Evolutionary conservation across 1,140 invertebrate species (phyloP), one percentile per base, ranked within the genome.

Genomic region (Drosophila persimilis): DNA sequence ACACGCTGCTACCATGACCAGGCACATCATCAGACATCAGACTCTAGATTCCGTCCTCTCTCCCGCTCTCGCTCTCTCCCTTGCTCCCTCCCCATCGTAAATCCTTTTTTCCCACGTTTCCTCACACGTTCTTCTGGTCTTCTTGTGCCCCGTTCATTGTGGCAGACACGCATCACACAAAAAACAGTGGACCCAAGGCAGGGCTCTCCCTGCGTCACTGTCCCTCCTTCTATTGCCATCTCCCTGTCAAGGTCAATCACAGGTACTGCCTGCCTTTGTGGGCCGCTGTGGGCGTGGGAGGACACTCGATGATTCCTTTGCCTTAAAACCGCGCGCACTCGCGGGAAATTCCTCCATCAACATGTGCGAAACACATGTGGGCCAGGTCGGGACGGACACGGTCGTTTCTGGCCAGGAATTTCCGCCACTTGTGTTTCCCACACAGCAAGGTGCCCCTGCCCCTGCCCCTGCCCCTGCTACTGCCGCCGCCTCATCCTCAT

Each of bases 21-120:
- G 73, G 80, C 69, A 77, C 81, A 59, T 77, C 81, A 86, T 73
- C 67, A 57, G 24, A 39, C 44, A 86, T 73, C 67, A 57, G 24
- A 39, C 44, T 41, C 55, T 60, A 69, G 45, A 53, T 50, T 55
- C 51, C 35, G 15, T 53, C 53, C 53, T 26, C 24, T 4, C 24
- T 26, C 24, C 5, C 5, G 3, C 4, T 26, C 24, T 26, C 3
- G 3, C 4, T 26, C 24, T 26, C 47, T 15, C 15, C 15, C 15
- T 15, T 15, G 22, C 53, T 59, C 53, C 22, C 48, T 59, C 53
- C 58, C 44, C 63, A 51, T 77, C 75, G 75, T 85, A 89, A 89
- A 89, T 89, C 85, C 85, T 89, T 89, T 89, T 89, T 89, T 89
- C 86, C 86, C 86, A 89, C 86, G 86, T 89, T 89, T 60, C 46